Evolutionary conservation across 2,797 vertebrate genomes (phyloP).

Genomic region (Vipera latastei): DNA sequence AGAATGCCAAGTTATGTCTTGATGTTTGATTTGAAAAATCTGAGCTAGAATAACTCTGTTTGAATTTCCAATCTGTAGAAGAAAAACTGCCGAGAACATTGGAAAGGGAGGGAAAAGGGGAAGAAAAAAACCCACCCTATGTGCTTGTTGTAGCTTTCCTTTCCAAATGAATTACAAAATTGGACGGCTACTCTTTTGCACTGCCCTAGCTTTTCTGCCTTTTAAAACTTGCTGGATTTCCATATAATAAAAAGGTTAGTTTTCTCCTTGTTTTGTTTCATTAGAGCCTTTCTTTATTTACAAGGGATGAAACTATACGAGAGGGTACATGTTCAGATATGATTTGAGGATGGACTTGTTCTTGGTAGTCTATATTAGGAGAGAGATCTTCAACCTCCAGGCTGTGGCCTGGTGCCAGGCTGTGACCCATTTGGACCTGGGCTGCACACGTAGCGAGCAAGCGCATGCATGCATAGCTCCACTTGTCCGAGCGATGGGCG

Average conservation of each 20-base stretch:
- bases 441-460: no score
- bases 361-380: neutral
- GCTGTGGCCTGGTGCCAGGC: no score
- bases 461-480: no score
- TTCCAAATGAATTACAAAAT: neutral
- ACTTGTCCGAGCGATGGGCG: no score
- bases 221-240: neutral
- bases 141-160: neutral
- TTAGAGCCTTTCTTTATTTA: neutral
- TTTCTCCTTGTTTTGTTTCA: neutral
- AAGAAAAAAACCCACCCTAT: no score
- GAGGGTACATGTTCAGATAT: neutral
- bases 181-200: neutral
- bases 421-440: no score
- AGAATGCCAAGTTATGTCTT: constrained; percentile 33
- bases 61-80: neutral
- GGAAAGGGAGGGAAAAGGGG: neutral
- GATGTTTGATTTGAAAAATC: constrained; percentile 46
- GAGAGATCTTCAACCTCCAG: no score
- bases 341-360: neutral
- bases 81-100: neutral
- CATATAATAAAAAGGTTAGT: neutral
- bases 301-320: neutral
- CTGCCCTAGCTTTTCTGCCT: no score
- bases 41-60: constrained; percentile 11